phyloP scores from a whole-genome alignment of 2,888 invertebrate genomes.

The Parnassius apollo region DNA sequence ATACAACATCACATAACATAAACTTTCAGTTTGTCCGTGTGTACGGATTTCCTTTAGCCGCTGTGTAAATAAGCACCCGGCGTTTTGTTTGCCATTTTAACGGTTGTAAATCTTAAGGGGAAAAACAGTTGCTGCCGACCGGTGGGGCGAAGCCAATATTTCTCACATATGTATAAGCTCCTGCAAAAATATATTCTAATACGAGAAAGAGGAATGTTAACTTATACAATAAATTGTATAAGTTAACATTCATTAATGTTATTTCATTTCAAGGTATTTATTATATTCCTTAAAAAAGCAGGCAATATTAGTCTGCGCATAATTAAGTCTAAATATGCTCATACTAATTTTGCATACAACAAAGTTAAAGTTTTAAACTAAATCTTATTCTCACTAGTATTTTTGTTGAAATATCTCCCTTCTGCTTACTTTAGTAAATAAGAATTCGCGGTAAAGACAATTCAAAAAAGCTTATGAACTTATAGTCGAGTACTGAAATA shows the following conservation, averaged over 20 bases:
- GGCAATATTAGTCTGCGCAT: too few species aligned
- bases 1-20: conserved; percentile 59
- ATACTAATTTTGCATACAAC: background rate
- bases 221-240: too few species aligned
- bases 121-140: conserved; percentile 47
- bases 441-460: too few species aligned
- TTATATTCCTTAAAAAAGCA: background rate
- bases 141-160: conserved; percentile 40
- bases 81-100: conserved; percentile 68
- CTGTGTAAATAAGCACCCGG: conserved; percentile 67
- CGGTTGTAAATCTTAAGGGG: conserved; percentile 63
- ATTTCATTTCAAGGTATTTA: too few species aligned
- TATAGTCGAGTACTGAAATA: too few species aligned
- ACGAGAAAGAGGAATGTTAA: conserved; percentile 22
- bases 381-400: too few species aligned
- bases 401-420: too few species aligned
- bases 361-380: too few species aligned
- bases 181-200: conserved; percentile 28
- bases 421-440: too few species aligned
- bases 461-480: too few species aligned
- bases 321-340: too few species aligned
- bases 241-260: conserved; percentile 5
- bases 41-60: conserved; percentile 66
- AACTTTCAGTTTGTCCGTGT: conserved; percentile 60
- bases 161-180: conserved; percentile 50